These are phyloP conservation scores for Vanessa atalanta DNA, from an alignment of 1,140 invertebrate species.

Conservation along the genomic window DNA sequence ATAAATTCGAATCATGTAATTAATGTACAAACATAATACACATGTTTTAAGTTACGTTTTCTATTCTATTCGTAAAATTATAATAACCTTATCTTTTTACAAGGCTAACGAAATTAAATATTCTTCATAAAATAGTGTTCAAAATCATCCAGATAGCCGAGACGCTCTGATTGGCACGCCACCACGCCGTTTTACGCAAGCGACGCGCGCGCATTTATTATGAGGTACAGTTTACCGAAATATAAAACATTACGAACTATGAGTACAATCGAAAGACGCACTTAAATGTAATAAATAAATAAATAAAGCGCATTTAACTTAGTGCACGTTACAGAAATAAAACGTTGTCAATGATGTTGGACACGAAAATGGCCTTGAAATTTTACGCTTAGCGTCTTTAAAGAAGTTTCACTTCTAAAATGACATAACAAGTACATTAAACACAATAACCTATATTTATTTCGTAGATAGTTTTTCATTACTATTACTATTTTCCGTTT, in stretches of 20 bases:
- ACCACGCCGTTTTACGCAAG: slow-evolving; percentile 58
- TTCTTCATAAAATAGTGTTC: slow-evolving; percentile 22
- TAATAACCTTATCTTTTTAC: background rate
- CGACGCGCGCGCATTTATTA: slow-evolving; percentile 46
- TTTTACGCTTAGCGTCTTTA: no score
- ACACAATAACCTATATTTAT: no score
- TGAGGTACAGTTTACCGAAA: slow-evolving; percentile 21
- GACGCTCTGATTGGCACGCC: slow-evolving; percentile 70
- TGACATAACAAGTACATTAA: no score
- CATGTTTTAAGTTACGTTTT: no score
- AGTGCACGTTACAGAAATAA: no score
- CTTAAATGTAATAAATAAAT: background rate
- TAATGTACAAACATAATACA: no score
- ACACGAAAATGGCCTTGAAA: no score
- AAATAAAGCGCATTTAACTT: background rate
- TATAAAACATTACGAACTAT: background rate
- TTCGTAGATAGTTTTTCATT: no score
- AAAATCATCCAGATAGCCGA: slow-evolving; percentile 45
- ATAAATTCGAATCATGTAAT: no score
- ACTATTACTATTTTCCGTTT: no score
- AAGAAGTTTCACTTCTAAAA: no score
- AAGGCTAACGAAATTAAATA: slow-evolving; percentile 17
- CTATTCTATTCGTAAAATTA: background rate
- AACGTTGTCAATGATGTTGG: no score
- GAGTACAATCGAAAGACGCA: background rate